Evolutionary conservation across 2,797 vertebrate species (phyloP), one percentile per base, ranked within the genome.

Genomic region (Ctenopoma multispine): DNA sequence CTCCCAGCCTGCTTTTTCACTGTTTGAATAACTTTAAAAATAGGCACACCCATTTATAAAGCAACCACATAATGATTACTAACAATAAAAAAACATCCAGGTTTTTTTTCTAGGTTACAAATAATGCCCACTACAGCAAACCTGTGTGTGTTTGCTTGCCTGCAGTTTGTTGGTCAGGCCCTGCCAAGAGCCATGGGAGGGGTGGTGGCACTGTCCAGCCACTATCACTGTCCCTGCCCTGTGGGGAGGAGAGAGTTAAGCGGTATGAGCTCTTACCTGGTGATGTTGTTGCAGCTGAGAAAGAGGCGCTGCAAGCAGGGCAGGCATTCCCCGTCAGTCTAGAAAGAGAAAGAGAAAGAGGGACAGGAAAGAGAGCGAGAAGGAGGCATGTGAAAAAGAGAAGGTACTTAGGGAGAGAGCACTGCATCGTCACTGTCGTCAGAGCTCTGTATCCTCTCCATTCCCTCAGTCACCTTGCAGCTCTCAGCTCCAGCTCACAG

Each of bases 211-310:
- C 50, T 62, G 77, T 75, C 81, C 83, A 17, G 77, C 78, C 76
- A 82, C 76, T 50, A 76, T 73, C 77, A 62, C 64, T 34, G 61
- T 75, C 76, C 72, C 80, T 79, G 73, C 50, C 80, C 77, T 81
- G 70, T 5, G 84, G 87, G 72, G 63, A 90, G 80, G 85, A 88
- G 71, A 66, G 90, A 86, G 89, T 92, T 89, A 92, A 88, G 77
- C 65, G 4, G 71, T 63, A 47, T 7, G 17, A 75, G 79, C 84
- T 72, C 96, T 96, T 97, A 99, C 98, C 96, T 96, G 95, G 94
- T 95, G 91, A 99, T 98, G 92, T 93, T 96, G 94, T 99, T 99
- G 93, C 95, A 96, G 94, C 97, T 98, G 95, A 99, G 98, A 90
- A 97, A 97, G 86, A 99, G 94, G 72, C 94, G 96, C 82, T 97